A percentile compares a stretch with the other conserved stretches of the same genome.
Conservation (phyloP, 2,113 vertebrate species). For the Phalacrocorax carbo region DNA sequence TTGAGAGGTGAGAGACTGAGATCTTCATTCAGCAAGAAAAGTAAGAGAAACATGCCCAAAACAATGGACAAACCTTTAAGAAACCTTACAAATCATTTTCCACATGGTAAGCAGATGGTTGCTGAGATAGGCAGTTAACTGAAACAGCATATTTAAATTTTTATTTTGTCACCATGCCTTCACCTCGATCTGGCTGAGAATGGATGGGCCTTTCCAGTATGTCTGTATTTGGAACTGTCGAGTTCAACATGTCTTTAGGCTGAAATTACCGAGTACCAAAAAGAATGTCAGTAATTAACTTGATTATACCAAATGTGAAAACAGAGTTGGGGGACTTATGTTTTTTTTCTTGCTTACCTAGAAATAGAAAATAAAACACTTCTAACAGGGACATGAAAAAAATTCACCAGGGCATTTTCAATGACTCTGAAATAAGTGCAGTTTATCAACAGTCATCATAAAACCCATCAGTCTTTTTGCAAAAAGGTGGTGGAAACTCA, state of each 20-base stretch:
- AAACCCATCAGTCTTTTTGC: not conserved
- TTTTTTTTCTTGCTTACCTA: not conserved
- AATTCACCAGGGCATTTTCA: not conserved
- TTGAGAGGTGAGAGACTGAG: not conserved
- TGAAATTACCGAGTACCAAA: not conserved
- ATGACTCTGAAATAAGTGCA: not conserved
- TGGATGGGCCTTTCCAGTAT: not conserved
- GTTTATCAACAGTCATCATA: not conserved
- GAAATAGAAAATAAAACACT: not conserved
- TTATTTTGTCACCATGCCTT: not conserved
- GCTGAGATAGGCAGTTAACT: not conserved
- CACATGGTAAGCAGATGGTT: not conserved
- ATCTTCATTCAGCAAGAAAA: not conserved
- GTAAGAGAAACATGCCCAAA: not conserved
- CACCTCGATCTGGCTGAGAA: not conserved
- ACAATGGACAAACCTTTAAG: not conserved
- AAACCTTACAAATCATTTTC: not conserved
- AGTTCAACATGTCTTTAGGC: not conserved
- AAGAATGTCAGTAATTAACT: constrained; percentile 31
- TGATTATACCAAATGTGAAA: not conserved
- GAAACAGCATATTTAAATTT: not conserved
- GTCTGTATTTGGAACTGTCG: not conserved
- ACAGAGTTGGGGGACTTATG: not conserved
- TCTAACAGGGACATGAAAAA: not conserved
- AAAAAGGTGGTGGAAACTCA: not conserved